phyloP scores from a whole-genome alignment of 37 sponge, comb jelly and placozoan genomes.

The Crambe crambe region DNA sequence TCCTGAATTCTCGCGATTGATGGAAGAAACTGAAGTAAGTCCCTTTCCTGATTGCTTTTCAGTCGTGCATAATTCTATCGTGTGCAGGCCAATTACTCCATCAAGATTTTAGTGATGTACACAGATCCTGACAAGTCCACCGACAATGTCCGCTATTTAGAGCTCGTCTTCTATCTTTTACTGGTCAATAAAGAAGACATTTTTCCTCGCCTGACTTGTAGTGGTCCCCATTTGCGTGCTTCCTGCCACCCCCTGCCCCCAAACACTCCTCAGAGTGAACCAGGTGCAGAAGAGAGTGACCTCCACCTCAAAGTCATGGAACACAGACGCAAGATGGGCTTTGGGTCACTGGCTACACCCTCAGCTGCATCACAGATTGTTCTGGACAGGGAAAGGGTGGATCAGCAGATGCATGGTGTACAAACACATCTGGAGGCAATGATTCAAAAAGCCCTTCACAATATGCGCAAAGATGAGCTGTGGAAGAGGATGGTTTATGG shows the following conservation, averaged over 20 bases:
- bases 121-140: background rate
- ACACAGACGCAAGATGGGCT: constrained; percentile 38
- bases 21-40: constrained; percentile 28
- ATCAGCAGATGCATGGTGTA: constrained; percentile 3
- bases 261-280: background rate
- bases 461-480: constrained; percentile 56
- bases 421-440: constrained; percentile 25
- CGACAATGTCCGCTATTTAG: background rate
- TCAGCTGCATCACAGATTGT: constrained; percentile 29
- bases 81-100: constrained; percentile 29
- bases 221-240: background rate
- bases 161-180: constrained; percentile 48
- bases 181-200: constrained; percentile 48
- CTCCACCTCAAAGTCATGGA: constrained; percentile 37
- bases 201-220: constrained; percentile 53
- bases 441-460: constrained; percentile 14
- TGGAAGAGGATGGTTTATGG: constrained; percentile 84
- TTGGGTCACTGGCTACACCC: constrained; percentile 18
- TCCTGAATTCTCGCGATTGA: constrained; percentile 30
- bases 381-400: constrained; percentile 14
- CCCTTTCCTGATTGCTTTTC: background rate
- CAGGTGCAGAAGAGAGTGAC: background rate
- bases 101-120: constrained; percentile 24
- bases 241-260: constrained; percentile 19
- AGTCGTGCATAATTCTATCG: background rate